phyloP scores from a whole-genome alignment of 2,888 invertebrate species.

The Xanthostigma xanthostigma region DNA sequence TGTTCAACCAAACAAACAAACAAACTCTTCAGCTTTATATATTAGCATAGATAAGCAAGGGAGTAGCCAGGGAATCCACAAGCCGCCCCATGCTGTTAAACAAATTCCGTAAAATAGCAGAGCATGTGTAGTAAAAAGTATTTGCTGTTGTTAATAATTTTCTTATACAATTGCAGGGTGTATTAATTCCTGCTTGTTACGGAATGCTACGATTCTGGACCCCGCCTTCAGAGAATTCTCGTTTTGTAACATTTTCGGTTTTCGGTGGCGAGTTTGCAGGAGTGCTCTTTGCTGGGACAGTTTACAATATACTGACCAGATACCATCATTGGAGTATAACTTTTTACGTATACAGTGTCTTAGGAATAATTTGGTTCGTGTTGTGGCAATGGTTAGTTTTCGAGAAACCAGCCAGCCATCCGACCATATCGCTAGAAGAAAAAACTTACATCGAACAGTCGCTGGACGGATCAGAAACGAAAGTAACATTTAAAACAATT shows the following conservation, averaged over 20 bases:
- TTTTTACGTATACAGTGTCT: constrained; percentile 89
- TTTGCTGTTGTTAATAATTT: neutral
- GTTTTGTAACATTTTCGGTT: constrained; percentile 90
- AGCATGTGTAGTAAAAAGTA: too few relatives aligned
- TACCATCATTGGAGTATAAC: constrained; percentile 83
- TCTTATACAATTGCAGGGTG: constrained; percentile 53
- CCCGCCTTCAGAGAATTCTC: constrained; percentile 90
- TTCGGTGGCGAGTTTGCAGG: constrained; percentile 98
- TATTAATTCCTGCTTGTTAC: constrained; percentile 98
- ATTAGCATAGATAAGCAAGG: too few relatives aligned
- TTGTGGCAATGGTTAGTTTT: constrained; percentile 42
- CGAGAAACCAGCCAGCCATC: constrained; percentile 88
- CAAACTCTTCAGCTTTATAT: too few relatives aligned
- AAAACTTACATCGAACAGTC: constrained; percentile 90
- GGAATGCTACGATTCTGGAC: constrained; percentile 99
- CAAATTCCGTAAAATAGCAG: too few relatives aligned
- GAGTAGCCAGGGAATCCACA: too few relatives aligned
- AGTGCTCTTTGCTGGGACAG: constrained; percentile 88
- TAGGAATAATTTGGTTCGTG: constrained; percentile 67
- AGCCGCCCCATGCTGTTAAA: too few relatives aligned
- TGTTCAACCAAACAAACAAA: too few relatives aligned
- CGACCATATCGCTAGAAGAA: constrained; percentile 82
- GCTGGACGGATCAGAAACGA: constrained; percentile 54
- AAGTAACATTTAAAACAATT: constrained; percentile 67
- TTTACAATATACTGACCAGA: constrained; percentile 84